Conservation (phyloP, 2,797 vertebrate genomes). For the Pelobates cultripes region DNA sequence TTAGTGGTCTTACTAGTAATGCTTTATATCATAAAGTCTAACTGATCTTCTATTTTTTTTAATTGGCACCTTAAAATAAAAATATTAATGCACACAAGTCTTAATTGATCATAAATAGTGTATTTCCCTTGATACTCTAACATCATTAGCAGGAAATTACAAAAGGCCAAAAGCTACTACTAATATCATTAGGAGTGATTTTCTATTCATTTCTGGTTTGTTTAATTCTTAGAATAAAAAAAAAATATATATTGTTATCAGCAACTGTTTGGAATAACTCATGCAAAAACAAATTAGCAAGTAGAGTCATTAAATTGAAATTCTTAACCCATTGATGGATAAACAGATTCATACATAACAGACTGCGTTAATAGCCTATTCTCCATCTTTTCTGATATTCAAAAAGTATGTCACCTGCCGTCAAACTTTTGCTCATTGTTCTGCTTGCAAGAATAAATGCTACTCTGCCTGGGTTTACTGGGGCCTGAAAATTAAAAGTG, state of each 20-base stretch:
- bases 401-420: constrained; percentile 71
- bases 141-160: constrained; percentile 25
- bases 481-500: constrained; percentile 81
- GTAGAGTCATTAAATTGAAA: constrained; percentile 45
- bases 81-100: not conserved
- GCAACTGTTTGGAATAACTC: constrained; percentile 40
- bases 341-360: constrained; percentile 62
- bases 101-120: not conserved
- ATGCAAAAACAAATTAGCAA: constrained; percentile 46
- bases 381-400: constrained; percentile 71
- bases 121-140: not conserved
- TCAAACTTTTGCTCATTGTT: constrained; percentile 74
- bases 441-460: constrained; percentile 68
- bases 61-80: too few species aligned
- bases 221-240: constrained; percentile 37
- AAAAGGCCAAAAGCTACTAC: constrained; percentile 39
- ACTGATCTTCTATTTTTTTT: not conserved
- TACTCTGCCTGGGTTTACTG: constrained; percentile 77
- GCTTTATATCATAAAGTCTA: not conserved
- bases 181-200: constrained; percentile 35
- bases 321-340: constrained; percentile 38
- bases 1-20: not conserved
- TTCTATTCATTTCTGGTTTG: constrained; percentile 46
- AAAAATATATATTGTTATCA: constrained; percentile 45
- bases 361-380: constrained; percentile 70